A percentile compares a stretch with the other conserved stretches of the same genome.
Conservation (phyloP, 1,140 invertebrate species). For the Anagrus nilaparvatae region DNA sequence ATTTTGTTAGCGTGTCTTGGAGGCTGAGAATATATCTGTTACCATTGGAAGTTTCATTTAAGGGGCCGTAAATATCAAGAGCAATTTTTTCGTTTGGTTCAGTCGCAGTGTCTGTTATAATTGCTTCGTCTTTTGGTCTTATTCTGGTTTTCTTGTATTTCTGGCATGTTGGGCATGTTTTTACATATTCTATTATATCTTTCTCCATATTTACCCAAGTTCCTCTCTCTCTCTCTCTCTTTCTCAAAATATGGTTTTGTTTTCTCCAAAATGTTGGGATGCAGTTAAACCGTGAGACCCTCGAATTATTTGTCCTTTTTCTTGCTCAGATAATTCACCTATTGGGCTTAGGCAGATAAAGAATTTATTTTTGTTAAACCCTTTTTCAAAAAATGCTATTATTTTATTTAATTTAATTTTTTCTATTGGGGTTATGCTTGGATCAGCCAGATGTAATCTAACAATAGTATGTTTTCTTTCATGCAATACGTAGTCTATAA, state of each 20-base stretch:
- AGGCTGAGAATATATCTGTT: too few species aligned
- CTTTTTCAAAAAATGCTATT: too few species aligned
- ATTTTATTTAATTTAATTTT: background rate
- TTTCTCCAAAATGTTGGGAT: background rate
- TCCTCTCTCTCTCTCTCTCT: background rate
- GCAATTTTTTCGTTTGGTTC: constrained; percentile 6
- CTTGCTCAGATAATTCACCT: background rate
- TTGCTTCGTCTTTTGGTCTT: background rate
- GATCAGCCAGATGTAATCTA: too few species aligned
- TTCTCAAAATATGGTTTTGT: background rate
- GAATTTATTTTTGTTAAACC: too few species aligned
- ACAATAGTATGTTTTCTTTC: too few species aligned
- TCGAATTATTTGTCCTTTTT: background rate
- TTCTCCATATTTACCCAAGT: background rate
- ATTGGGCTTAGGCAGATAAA: background rate
- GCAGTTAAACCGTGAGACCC: background rate
- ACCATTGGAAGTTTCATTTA: constrained; percentile 2
- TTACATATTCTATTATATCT: too few species aligned
- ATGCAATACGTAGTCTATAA: too few species aligned
- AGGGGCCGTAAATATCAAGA: constrained; percentile 5
- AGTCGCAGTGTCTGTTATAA: too few species aligned
- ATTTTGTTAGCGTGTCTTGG: too few species aligned
- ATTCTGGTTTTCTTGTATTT: too few species aligned
- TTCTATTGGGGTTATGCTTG: background rate
- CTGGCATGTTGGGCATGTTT: too few species aligned